These are phyloP conservation scores for Urocitellus parryii DNA, from an alignment of 2,113 vertebrate genomes.

Conservation along the genomic window DNA sequence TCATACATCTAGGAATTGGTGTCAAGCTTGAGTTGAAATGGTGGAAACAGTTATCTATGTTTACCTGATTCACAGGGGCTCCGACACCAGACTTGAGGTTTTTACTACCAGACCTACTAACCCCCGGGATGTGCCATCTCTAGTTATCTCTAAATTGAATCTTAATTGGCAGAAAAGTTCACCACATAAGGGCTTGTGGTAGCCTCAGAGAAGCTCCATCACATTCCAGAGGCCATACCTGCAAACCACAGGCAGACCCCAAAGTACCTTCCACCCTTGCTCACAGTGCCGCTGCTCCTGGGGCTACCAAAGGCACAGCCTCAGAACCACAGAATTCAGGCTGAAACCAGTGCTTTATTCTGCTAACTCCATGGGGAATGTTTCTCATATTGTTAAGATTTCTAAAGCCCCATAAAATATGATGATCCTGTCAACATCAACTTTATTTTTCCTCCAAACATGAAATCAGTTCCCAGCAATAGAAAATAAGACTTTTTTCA, in stretches of 20 bases:
- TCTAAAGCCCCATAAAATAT: slow-evolving; percentile 25
- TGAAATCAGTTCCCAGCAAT: neutral
- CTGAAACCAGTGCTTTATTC: neutral
- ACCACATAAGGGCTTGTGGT: neutral
- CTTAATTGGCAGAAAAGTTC: slow-evolving; percentile 34
- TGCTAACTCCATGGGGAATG: neutral
- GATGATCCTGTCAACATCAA: neutral
- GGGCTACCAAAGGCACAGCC: neutral
- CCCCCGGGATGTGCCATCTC: neutral
- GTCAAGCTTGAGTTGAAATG: slow-evolving; percentile 40
- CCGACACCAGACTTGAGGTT: slow-evolving; percentile 43
- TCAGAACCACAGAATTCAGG: slow-evolving; percentile 1
- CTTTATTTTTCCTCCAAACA: neutral
- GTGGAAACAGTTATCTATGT: slow-evolving; percentile 32
- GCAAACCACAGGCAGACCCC: slow-evolving; percentile 38
- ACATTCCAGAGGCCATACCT: neutral
- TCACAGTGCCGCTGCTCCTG: neutral
- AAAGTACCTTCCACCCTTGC: neutral
- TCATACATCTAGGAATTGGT: neutral
- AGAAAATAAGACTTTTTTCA: neutral
- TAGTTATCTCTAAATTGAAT: slow-evolving; percentile 54
- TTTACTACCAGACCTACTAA: slow-evolving; percentile 34
- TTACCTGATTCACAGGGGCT: slow-evolving; percentile 23
- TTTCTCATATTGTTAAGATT: neutral
- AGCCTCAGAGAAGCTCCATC: slow-evolving; percentile 20